Evolutionary conservation across 2,888 invertebrate genomes (phyloP).

Genomic region (Lycaena phlaeas): DNA sequence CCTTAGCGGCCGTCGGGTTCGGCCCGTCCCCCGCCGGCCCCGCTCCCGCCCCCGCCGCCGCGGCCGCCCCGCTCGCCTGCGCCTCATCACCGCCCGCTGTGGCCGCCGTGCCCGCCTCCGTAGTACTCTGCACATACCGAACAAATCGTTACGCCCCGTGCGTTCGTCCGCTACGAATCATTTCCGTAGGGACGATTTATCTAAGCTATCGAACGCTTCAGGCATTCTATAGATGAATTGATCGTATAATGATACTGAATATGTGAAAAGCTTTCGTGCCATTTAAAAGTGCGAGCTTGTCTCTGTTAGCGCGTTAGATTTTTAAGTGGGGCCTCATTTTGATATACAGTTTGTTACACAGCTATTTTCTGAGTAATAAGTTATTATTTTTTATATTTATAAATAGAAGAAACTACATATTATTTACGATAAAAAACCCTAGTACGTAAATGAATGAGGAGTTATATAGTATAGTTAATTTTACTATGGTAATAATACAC

Average conservation of each 20-base stretch:
- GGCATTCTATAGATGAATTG: conserved; percentile 2
- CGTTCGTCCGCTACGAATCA: background rate
- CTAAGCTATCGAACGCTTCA: background rate
- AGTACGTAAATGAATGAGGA: no score
- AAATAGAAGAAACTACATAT: no score
- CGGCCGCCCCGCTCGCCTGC: conserved; percentile 16
- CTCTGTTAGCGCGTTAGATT: background rate
- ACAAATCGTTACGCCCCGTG: conserved; percentile 10
- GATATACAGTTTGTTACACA: no score
- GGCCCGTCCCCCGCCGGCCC: conserved; percentile 23
- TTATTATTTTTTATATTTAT: no score
- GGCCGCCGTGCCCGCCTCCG: conserved; percentile 65
- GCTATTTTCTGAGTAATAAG: no score
- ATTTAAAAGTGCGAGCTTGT: background rate
- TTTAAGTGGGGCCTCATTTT: no score
- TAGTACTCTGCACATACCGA: conserved; percentile 51
- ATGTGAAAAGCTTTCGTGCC: conserved; percentile 5
- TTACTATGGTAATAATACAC: no score
- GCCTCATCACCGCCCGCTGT: conserved; percentile 23
- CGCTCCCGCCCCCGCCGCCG: conserved; percentile 25
- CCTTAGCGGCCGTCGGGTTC: conserved; percentile 62
- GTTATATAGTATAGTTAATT: no score
- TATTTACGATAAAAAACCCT: no score
- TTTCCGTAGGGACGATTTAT: background rate
- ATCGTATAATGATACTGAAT: background rate